A percentile compares a stretch with the other conserved stretches of the same genome.
Conservation (phyloP, 2,888 invertebrate species). For the Athalia rosae region DNA sequence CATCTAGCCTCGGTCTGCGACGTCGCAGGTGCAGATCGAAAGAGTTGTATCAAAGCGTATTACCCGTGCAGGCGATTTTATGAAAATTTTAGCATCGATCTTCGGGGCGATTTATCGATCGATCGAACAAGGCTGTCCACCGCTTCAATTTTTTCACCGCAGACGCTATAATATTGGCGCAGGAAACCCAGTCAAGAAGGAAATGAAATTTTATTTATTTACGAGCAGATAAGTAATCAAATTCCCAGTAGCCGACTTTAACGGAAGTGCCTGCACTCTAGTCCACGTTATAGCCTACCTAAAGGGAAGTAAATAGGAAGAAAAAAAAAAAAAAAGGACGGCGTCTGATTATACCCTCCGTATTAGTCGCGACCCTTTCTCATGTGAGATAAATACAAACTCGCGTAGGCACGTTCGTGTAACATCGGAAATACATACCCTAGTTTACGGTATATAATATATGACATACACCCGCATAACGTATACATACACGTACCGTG, state of each 20-base stretch:
- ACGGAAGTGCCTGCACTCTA: conserved; percentile 25
- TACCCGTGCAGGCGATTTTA: not conserved
- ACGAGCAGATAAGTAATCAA: conserved; percentile 36
- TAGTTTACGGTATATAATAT: conserved; percentile 2
- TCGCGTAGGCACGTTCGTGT: too few relatives aligned
- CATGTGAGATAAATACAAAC: too few relatives aligned
- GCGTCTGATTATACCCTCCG: not conserved
- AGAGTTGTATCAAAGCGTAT: not conserved
- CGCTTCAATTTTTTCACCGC: too few relatives aligned
- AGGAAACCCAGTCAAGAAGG: conserved; percentile 1
- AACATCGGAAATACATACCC: not conserved
- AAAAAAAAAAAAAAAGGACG: not conserved
- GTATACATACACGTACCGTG: not conserved
- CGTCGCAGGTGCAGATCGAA: too few relatives aligned
- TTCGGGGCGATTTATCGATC: not conserved
- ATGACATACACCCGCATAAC: not conserved
- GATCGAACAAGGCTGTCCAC: not conserved
- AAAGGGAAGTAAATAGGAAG: too few relatives aligned
- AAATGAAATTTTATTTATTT: conserved; percentile 39
- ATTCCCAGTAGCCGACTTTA: conserved; percentile 21
- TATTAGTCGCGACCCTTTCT: not conserved
- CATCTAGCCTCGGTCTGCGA: too few relatives aligned
- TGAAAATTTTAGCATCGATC: not conserved
- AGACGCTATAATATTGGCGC: not conserved
- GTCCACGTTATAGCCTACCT: not conserved